A percentile compares a stretch with the other conserved stretches of the same genome.
Conservation (phyloP, 2,888 invertebrate species). For the Calephelis perditalis region DNA sequence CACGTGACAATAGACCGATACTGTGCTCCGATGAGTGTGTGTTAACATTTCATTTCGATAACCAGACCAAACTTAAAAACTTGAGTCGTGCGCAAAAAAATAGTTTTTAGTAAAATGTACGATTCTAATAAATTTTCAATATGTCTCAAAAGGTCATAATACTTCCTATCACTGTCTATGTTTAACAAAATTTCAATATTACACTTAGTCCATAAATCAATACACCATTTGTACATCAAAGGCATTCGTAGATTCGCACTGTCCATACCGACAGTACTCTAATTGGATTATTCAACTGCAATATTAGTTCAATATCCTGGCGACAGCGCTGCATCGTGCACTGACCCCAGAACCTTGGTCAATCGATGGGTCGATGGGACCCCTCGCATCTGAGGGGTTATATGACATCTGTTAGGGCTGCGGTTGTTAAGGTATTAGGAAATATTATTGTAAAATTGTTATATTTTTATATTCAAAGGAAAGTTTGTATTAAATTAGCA, state of each 20-base stretch:
- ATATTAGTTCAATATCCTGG: slow-evolving; percentile 61
- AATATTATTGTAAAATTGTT: neutral
- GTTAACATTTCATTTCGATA: too few relatives aligned
- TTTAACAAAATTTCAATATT: slow-evolving; percentile 15
- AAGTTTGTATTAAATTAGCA: too few relatives aligned
- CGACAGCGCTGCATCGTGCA: slow-evolving; percentile 42
- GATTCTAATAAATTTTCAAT: too few relatives aligned
- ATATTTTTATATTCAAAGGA: neutral
- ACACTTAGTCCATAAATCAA: slow-evolving; percentile 25
- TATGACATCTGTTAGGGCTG: slow-evolving; percentile 32
- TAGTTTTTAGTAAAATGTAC: too few relatives aligned
- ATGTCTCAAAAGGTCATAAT: too few relatives aligned
- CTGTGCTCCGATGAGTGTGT: too few relatives aligned
- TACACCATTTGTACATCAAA: slow-evolving; percentile 42
- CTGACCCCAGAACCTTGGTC: slow-evolving; percentile 59
- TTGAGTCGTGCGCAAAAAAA: too few relatives aligned
- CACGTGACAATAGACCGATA: too few relatives aligned
- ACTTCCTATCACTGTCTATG: too few relatives aligned
- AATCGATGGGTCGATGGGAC: slow-evolving; percentile 38
- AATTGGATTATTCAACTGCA: slow-evolving; percentile 64
- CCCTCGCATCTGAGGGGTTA: slow-evolving; percentile 33
- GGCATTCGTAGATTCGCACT: slow-evolving; percentile 41
- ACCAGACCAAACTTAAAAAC: too few relatives aligned
- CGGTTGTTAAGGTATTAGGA: slow-evolving; percentile 12
- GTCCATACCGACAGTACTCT: slow-evolving; percentile 42